A percentile compares a stretch with the other conserved stretches of the same genome.
These are phyloP conservation scores for Grus americana DNA, from an alignment of 2,113 vertebrate genomes.

Conservation along the genomic window DNA sequence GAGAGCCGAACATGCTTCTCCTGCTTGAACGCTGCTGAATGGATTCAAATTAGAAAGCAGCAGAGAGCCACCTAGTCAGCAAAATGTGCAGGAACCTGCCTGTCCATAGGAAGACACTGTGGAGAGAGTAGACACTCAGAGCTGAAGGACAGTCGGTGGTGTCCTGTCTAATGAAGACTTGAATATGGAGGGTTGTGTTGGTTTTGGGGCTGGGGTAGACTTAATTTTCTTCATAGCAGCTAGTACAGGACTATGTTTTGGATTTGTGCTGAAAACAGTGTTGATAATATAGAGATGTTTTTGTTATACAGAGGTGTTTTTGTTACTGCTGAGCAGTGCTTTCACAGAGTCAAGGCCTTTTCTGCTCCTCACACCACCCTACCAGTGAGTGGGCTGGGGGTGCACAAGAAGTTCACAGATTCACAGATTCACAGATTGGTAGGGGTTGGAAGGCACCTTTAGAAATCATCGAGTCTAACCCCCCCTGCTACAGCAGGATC, in stretches of 20 bases:
- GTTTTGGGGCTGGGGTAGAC: not conserved
- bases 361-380: not conserved
- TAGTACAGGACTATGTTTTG: not conserved
- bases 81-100: not conserved
- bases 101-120: not conserved
- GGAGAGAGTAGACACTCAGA: not conserved
- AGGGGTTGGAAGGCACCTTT: too few relatives aligned
- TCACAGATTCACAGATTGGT: too few relatives aligned
- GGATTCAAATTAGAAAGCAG: not conserved
- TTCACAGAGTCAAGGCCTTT: not conserved
- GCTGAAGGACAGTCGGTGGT: not conserved
- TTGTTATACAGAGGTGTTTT: too few relatives aligned
- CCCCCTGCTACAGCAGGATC: too few relatives aligned
- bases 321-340: too few relatives aligned
- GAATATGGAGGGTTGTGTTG: not conserved
- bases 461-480: too few relatives aligned
- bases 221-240: not conserved
- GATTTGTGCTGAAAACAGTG: too few relatives aligned
- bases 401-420: not conserved
- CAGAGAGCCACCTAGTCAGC: not conserved
- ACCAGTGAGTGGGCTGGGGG: not conserved
- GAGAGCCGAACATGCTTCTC: fast-evolving
- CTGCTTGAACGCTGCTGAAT: not conserved
- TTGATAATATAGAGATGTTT: too few relatives aligned
- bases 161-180: not conserved